Evolutionary conservation across 2,888 invertebrate species (phyloP).

Genomic region (Tenthredo amoena): DNA sequence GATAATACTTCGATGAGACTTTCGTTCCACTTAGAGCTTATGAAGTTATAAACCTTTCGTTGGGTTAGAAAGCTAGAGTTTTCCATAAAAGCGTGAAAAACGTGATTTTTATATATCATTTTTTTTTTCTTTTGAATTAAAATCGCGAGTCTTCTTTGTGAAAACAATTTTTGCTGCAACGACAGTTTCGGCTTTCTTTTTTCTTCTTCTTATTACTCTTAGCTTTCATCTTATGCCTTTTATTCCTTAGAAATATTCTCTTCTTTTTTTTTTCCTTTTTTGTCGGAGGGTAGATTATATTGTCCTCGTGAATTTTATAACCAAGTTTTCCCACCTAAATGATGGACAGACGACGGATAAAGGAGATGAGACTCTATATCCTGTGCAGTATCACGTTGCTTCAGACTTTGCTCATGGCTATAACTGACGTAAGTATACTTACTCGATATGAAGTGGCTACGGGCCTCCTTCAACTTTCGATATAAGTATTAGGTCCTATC

Average conservation of each 20-base stretch:
- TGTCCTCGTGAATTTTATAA: neutral
- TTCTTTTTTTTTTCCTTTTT: neutral
- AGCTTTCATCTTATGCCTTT: neutral
- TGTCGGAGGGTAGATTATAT: neutral
- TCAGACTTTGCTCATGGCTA: constrained; percentile 9
- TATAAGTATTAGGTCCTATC: neutral
- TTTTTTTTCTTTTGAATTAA: neutral
- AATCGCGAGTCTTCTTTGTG: neutral
- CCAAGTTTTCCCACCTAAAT: neutral
- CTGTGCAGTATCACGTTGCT: constrained; percentile 19
- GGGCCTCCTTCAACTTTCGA: constrained; percentile 11
- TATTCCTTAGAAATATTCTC: neutral
- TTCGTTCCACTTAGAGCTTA: constrained; percentile 7
- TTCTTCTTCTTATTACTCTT: neutral
- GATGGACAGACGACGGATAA: constrained; percentile 17
- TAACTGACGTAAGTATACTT: constrained; percentile 4
- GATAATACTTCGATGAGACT: constrained; percentile 18
- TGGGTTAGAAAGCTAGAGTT: neutral
- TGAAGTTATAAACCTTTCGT: neutral
- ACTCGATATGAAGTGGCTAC: constrained; percentile 4
- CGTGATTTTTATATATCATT: neutral
- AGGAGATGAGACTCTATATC: neutral
- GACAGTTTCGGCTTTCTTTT: neutral
- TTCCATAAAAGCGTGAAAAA: neutral
- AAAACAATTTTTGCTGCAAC: neutral